Base-by-base conservation (phyloP, 2,113 vertebrate species). In the Sinocyclocheilus anshuiensis region DNA sequence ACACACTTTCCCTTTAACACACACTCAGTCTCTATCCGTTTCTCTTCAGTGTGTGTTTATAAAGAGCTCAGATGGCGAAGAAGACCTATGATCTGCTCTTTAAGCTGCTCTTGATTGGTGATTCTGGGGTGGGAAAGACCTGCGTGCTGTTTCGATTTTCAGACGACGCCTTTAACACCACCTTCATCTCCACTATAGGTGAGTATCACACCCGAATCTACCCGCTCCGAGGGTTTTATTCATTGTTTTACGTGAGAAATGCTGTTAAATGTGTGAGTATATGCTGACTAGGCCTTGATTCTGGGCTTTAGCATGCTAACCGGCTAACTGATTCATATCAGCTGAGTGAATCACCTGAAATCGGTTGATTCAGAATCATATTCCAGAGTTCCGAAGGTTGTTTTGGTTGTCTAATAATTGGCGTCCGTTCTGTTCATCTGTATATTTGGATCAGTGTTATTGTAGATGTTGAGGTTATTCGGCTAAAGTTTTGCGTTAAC, bases 161-260 rank as follows among this genome's bases (percentile, higher is more conserved):
- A 89, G 98, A 99, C 93, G 97, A 99, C 93, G 98, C 98, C 94
- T 99, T 99, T 94, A 99, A 99, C 94, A 98, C 97, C 95, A 99
- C 98, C 94, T 99, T 99, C 93, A 99, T 99, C 93, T 99, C 98
- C 94, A 99, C 97, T 91, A 99, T 99, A 95, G 97, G 97, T 98
- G 90, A 94, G 94, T 5, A 53, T 15, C 15, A 45, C 39, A 33
- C 9, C 42, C 39, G 2, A 39, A 53, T 29, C 16, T 8, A 53
- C n/a, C 16, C 61, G 24, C 9, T 16, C 61, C 18, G 7, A 36
- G 20, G 42, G 42, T 4, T 55, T 83, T 57, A 15, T 33, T 55
- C 26, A 39, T 22, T 36, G 4, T 33, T 83, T 57, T 55, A 8
- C 0, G 0, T 57, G 11, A 36, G 45, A 55, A 39, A 83, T 55